Base-by-base conservation (phyloP, 2,888 invertebrate species). In the Monopis laevigella region DNA sequence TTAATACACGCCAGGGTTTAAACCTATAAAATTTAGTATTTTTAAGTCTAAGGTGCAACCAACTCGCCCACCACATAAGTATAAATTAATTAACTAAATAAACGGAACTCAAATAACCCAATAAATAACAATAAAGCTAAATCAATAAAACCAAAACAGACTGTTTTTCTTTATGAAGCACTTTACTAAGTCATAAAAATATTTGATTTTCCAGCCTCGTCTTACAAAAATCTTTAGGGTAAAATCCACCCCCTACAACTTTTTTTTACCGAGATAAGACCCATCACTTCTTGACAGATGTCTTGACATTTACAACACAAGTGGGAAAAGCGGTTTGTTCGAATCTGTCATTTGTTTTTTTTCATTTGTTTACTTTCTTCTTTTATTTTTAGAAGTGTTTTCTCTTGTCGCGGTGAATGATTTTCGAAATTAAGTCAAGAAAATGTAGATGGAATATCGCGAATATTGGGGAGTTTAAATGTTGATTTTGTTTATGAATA, bases 151-250 rank as follows among this genome's bases (percentile, higher is more conserved):
- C 36, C 12, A 36, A 36, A 17, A 17, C 36, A 36, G 21, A 21
- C 36, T 36, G 36, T 21, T 36, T 36, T 21, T 11, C 36, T 36
- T 36, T 36, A 36, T 62, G 65, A 51, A 51, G 53, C 70, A 75
- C 77, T 78, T 74, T 78, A 73, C 78, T 74, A 75, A 77, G 73
- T 78, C 73, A 77, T 80, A 80, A 80, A 80, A 77, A 77, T 69
- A 70, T 75, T 75, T 65, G 65, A 63, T 61, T 64, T 61, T 54
- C 43, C 55, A 50, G 55, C 59, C 55, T 61, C 59, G 62, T 63
- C 59, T 60, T 55, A 50, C 36, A 2, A 34, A 34, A 34, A 11
- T 12, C 13, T n/a, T 48, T 48, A 58, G 65, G 62, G 62, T 58
- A 55, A 54, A 44, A 43, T 44, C 44, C 55, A 60, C 62, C 66